Evolutionary conservation across 2,113 vertebrate species (phyloP).

Genomic region (Carassius carassius): DNA sequence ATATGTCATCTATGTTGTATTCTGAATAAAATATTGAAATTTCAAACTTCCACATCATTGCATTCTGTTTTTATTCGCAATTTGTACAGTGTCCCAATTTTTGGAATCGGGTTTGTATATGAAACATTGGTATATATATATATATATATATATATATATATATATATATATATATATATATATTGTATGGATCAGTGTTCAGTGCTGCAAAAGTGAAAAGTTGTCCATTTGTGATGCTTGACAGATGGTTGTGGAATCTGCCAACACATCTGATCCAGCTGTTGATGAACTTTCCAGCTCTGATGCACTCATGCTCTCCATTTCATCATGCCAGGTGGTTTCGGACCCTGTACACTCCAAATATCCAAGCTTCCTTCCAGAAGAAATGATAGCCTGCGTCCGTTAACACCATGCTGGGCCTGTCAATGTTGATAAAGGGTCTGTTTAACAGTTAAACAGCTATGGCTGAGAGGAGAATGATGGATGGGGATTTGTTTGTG

Average conservation of each 20-base stretch:
- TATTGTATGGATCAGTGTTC: conserved; percentile 6
- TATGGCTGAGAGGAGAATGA: conserved; percentile 53
- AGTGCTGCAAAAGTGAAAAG: conserved; percentile 17
- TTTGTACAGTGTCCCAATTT: too few species aligned
- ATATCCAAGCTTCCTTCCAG: conserved; percentile 31
- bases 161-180: too few species aligned
- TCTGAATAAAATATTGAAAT: too few species aligned
- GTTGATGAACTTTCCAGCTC: conserved; percentile 54
- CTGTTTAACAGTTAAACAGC: conserved; percentile 57
- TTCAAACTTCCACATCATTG: too few species aligned
- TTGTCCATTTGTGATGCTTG: conserved; percentile 11
- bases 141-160: too few species aligned
- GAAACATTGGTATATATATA: too few species aligned
- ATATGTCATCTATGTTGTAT: too few species aligned
- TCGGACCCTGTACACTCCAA: conserved; percentile 24
- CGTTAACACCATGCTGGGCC: conserved; percentile 55
- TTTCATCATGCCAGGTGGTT: conserved; percentile 53
- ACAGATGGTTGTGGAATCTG: conserved; percentile 55
- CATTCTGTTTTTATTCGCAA: too few species aligned
- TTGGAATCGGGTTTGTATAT: too few species aligned
- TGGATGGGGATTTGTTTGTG: conserved; percentile 51
- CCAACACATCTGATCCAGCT: conserved; percentile 66
- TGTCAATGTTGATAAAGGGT: conserved; percentile 59
- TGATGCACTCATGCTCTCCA: neutral
- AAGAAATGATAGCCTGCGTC: conserved; percentile 46